Conservation (phyloP, 2,113 vertebrate species). For the Channa argus region DNA sequence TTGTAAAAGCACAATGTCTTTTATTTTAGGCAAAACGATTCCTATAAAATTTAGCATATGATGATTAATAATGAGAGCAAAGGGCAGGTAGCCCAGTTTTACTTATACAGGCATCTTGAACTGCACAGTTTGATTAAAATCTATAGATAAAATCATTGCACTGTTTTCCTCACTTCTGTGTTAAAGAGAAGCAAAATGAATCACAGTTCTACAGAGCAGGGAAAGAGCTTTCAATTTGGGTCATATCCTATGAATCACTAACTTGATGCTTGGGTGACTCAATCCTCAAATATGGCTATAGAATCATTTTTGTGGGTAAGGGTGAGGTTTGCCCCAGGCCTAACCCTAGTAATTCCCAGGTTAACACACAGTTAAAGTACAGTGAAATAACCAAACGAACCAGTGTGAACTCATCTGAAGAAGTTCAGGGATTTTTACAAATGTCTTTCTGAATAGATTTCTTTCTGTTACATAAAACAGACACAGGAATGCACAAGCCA, state of each 20-base stretch:
- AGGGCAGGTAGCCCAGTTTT: neutral
- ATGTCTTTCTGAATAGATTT: slow-evolving; percentile 12
- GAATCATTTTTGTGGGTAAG: neutral
- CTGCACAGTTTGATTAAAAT: neutral
- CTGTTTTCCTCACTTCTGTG: neutral
- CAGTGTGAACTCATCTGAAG: neutral
- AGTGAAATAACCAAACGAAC: neutral
- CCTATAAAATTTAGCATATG: too few species aligned
- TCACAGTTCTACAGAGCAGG: accelerated
- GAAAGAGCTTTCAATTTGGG: too few species aligned
- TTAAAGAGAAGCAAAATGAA: neutral
- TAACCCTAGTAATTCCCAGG: too few species aligned
- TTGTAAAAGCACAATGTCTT: too few species aligned
- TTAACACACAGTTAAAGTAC: neutral
- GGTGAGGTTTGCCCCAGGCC: neutral
- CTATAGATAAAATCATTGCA: neutral
- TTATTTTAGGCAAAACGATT: too few species aligned
- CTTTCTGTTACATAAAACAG: slow-evolving; percentile 62
- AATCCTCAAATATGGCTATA: neutral
- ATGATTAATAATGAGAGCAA: too few species aligned
- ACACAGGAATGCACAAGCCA: slow-evolving; percentile 58
- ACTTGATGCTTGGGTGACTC: slow-evolving; percentile 10
- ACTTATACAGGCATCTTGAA: neutral
- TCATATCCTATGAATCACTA: slow-evolving; percentile 1
- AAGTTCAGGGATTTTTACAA: neutral